Evolutionary conservation across 2,888 invertebrate species (phyloP), one percentile per base, ranked within the genome.

Genomic region (Trichogramma dendrolimi): DNA sequence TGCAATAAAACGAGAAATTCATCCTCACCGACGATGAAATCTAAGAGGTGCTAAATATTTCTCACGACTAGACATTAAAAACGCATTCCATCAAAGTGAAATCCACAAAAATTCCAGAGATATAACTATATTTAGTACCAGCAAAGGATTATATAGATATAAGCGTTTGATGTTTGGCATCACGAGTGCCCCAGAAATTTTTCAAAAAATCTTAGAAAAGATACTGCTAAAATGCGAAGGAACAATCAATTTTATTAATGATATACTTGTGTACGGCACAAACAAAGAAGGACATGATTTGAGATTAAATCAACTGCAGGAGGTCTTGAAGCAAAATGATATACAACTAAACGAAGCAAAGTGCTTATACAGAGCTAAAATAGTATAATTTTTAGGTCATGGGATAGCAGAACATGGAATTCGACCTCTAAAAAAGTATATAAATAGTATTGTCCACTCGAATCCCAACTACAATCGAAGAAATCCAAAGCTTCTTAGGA

Each of bases 91-190:
- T 66, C 78, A 79, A 62, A 60, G 79, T 2, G 72, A 73, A 60
- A 64, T 79, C 11, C 58, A 70, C 14, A 65, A 67, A 43, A 67
- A 72, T 8, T 75, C 73, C 0, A 63, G 73, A 61, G 65, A 66
- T n/a, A 71, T 78, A 7, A 79, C 78, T 46, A 76, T 75, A 4
- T 79, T 79, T 62, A 72, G 72, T 5, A 76, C 77, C 5, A 68
- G 68, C 27, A 67, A 67, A 48, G 78, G 78, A 0, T 54, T 79
- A 8, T 77, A 64, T 60, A 62, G 74, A 44, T 81, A 76, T 62
- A 80, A 79, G 66, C 49, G 78, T n/a, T 42, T 79, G 6, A 75
- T 75, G 73, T 79, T 79, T 63, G 78, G 77, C 0, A 73, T 80
- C 6, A 70, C 69, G 2, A 76, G 77, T 56, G 81, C 81, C 4